Conservation (phyloP, 2,888 invertebrate genomes). For the Leptinotarsa juncta region DNA sequence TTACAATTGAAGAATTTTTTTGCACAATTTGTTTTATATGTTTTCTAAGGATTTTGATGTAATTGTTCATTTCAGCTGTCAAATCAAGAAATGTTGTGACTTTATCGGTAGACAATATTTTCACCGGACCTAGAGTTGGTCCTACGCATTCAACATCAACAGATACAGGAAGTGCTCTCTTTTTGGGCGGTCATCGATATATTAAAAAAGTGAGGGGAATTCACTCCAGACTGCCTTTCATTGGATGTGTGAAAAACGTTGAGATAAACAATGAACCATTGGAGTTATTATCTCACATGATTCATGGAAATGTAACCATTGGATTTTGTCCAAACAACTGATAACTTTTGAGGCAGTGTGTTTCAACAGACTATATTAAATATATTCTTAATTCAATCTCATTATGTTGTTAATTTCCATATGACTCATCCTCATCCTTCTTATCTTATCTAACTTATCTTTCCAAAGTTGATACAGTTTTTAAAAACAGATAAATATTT, state of each 20-base stretch:
- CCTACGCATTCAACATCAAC: slow-evolving; percentile 72
- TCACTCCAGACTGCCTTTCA: slow-evolving; percentile 77
- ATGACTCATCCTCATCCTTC: too few species aligned
- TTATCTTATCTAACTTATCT: too few species aligned
- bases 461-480: too few species aligned
- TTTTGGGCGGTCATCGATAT: slow-evolving; percentile 88
- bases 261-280: slow-evolving; percentile 70
- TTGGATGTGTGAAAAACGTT: slow-evolving; percentile 84
- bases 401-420: too few species aligned
- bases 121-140: slow-evolving; percentile 80
- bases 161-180: slow-evolving; percentile 86
- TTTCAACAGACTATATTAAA: too few species aligned
- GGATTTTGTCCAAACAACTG: slow-evolving; percentile 77
- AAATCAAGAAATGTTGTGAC: slow-evolving; percentile 93
- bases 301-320: slow-evolving; percentile 79
- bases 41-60: neutral
- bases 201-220: slow-evolving; percentile 72
- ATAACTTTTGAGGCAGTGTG: too few species aligned
- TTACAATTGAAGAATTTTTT: neutral
- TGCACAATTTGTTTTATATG: neutral
- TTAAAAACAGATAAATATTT: too few species aligned
- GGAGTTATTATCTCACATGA: slow-evolving; percentile 70
- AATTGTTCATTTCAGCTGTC: slow-evolving; percentile 70
- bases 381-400: too few species aligned
- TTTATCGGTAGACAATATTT: slow-evolving; percentile 85